These are phyloP conservation scores for Synodontis membranacea DNA, from an alignment of 2,113 vertebrate genomes.

Conservation along the genomic window DNA sequence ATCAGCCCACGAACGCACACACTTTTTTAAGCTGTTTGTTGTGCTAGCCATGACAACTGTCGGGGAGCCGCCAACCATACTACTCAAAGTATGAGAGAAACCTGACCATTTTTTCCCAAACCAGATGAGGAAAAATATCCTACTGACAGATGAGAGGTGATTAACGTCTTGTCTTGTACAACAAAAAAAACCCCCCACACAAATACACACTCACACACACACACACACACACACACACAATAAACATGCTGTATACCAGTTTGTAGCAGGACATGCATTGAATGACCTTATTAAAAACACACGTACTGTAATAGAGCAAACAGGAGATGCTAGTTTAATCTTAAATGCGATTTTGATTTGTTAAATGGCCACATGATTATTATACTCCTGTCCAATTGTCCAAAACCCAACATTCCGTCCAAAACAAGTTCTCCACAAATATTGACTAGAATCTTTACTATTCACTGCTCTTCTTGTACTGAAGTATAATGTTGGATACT, in stretches of 20 bases:
- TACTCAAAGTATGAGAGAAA: constrained; percentile 48
- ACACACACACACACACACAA: too few species aligned
- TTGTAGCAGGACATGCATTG: background rate
- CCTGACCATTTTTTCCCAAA: background rate
- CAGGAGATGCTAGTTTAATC: background rate
- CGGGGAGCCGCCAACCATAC: constrained; percentile 58
- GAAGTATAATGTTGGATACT: too few species aligned
- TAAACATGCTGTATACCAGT: constrained; percentile 9
- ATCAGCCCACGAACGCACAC: constrained; percentile 57
- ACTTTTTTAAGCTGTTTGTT: constrained; percentile 67
- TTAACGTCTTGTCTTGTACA: background rate
- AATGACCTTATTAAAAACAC: background rate
- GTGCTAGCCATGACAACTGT: constrained; percentile 74
- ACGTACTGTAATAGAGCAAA: background rate
- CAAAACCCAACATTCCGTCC: background rate
- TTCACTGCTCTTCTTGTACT: too few species aligned
- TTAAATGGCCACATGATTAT: background rate
- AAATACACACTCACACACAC: too few species aligned
- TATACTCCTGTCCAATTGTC: background rate
- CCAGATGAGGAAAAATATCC: constrained; percentile 5
- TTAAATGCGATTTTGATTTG: background rate
- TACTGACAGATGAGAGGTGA: background rate
- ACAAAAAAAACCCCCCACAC: background rate
- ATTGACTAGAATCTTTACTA: background rate
- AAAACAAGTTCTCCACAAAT: background rate